Conservation (phyloP, 2,888 invertebrate genomes). For the Eurytoma californica region DNA sequence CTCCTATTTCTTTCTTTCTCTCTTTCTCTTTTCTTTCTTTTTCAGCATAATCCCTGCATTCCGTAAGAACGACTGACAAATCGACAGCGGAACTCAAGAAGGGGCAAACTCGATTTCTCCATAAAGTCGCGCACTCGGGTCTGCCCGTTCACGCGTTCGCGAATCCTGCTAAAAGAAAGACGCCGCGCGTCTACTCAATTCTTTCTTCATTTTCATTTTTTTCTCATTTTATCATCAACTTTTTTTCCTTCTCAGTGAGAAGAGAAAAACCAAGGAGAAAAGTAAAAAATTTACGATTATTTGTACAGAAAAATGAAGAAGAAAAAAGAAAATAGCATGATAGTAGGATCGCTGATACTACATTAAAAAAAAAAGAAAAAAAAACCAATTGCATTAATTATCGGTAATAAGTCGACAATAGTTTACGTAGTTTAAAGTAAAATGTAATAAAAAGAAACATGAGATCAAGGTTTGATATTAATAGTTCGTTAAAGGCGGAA, state of each 20-base stretch:
- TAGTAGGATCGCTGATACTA: constrained; percentile 66
- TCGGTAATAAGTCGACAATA: constrained; percentile 60
- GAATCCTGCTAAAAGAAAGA: constrained; percentile 28
- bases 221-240: background rate
- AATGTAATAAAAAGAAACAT: constrained; percentile 66
- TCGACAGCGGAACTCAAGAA: constrained; percentile 45
- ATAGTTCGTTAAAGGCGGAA: constrained; percentile 64
- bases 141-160: background rate
- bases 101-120: constrained; percentile 47
- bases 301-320: constrained; percentile 54
- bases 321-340: constrained; percentile 59
- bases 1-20: constrained; percentile 34
- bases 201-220: constrained; percentile 21
- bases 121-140: constrained; percentile 13
- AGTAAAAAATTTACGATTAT: constrained; percentile 52
- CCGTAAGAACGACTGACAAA: constrained; percentile 41
- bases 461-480: constrained; percentile 73
- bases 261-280: constrained; percentile 50
- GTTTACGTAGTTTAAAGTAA: constrained; percentile 62
- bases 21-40: constrained; percentile 13
- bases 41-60: constrained; percentile 33
- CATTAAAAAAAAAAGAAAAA: constrained; percentile 14
- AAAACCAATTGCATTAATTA: constrained; percentile 56
- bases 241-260: constrained; percentile 37
- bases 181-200: constrained; percentile 20